Conservation (phyloP, 2,888 invertebrate genomes). For the Seira ritae region DNA sequence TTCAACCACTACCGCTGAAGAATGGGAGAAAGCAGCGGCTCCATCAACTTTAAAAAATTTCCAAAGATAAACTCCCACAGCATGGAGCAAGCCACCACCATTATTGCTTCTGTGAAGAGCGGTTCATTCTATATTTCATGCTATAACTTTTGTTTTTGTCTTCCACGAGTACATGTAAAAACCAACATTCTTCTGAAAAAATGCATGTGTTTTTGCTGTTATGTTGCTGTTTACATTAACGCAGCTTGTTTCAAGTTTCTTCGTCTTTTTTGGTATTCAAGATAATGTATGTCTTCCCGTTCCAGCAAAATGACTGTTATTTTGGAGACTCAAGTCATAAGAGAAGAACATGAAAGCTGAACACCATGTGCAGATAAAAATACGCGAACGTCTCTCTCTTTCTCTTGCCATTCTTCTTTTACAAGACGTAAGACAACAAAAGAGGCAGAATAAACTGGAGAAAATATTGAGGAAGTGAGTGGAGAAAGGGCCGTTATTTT, state of each 20-base stretch:
- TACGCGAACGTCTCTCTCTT: not conserved
- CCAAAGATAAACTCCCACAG: not conserved
- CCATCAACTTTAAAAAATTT: not conserved
- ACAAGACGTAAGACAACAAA: conserved; percentile 6
- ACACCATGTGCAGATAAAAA: conserved; percentile 35
- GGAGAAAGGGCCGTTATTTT: not conserved
- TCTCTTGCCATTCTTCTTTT: not conserved
- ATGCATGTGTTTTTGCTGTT: not conserved
- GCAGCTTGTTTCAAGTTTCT: conserved; percentile 47
- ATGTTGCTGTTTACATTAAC: not conserved
- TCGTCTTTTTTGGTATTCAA: conserved; percentile 27
- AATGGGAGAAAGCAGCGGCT: not conserved
- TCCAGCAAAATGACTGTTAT: conserved; percentile 39
- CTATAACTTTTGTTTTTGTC: too few species aligned
- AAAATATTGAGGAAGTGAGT: not conserved
- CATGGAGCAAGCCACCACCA: not conserved
- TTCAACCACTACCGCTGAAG: not conserved
- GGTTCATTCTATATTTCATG: too few species aligned
- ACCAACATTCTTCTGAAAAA: too few species aligned
- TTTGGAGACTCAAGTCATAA: not conserved
- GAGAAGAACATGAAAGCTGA: not conserved
- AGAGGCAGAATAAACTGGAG: not conserved
- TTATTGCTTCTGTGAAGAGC: not conserved
- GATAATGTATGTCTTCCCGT: conserved; percentile 44
- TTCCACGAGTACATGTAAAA: too few species aligned